Percentiles rank a stretch among this genome's conserved stretches.
These are phyloP conservation scores for Bothrops jararaca DNA, from an alignment of 2,113 vertebrate species.

Conservation along the genomic window DNA sequence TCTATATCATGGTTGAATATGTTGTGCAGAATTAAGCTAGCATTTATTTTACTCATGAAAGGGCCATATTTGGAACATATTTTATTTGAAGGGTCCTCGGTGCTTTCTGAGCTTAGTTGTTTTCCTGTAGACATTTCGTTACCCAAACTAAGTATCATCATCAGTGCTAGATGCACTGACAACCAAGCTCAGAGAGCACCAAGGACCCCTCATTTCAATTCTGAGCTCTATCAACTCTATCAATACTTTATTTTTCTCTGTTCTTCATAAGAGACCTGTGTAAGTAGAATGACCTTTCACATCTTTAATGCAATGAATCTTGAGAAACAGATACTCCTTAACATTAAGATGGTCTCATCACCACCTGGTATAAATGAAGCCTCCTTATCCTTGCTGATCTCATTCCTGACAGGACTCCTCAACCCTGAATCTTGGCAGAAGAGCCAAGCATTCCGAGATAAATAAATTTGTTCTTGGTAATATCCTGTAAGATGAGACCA, in stretches of 20 bases:
- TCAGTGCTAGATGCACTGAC: no score
- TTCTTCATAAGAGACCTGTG: background rate
- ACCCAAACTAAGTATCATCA: no score
- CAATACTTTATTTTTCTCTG: background rate
- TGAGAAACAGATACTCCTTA: background rate
- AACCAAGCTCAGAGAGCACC: no score
- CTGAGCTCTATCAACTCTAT: no score
- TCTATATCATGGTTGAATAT: background rate
- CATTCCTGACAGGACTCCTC: background rate
- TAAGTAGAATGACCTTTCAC: background rate
- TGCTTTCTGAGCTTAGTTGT: no score
- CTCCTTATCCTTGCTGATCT: background rate
- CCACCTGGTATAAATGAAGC: background rate
- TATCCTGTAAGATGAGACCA: no score
- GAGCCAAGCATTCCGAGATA: background rate
- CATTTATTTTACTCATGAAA: background rate
- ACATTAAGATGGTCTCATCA: background rate
- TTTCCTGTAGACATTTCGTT: no score
- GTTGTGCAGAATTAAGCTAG: background rate
- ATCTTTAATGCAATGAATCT: background rate
- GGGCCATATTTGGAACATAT: background rate
- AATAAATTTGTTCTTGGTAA: no score
- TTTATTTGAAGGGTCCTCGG: background rate
- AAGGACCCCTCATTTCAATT: no score
- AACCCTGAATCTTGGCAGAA: background rate